These are phyloP conservation scores for Ennomos erosarius DNA, from an alignment of 2,888 invertebrate species.

Conservation along the genomic window DNA sequence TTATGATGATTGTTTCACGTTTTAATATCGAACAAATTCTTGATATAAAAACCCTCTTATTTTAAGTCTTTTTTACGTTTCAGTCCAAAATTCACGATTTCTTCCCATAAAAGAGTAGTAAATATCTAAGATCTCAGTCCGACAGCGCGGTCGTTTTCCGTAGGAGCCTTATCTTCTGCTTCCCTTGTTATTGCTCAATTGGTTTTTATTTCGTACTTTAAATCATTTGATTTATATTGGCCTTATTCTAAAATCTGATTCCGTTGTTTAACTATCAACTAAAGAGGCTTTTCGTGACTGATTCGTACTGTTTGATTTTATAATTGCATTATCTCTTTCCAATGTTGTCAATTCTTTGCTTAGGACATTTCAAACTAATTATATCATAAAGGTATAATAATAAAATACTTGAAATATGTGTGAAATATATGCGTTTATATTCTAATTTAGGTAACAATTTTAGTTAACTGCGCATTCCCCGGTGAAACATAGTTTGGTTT, in stretches of 20 bases:
- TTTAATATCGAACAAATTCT: slow-evolving; percentile 26
- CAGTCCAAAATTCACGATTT: slow-evolving; percentile 33
- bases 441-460: neutral
- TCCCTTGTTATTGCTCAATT: slow-evolving; percentile 32
- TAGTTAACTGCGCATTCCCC: slow-evolving; percentile 6
- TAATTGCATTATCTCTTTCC: too few relatives aligned
- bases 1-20: slow-evolving; percentile 26
- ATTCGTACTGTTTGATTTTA: too few relatives aligned
- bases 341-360: too few relatives aligned
- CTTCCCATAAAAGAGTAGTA: slow-evolving; percentile 31
- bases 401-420: too few relatives aligned
- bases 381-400: too few relatives aligned
- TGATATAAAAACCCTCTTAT: slow-evolving; percentile 23
- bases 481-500: slow-evolving; percentile 27
- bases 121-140: slow-evolving; percentile 32
- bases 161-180: slow-evolving; percentile 31
- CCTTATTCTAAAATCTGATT: slow-evolving; percentile 21
- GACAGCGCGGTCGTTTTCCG: slow-evolving; percentile 30
- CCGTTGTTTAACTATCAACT: slow-evolving; percentile 5
- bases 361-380: too few relatives aligned
- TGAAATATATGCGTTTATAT: too few relatives aligned
- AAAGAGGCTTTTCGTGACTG: too few relatives aligned
- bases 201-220: slow-evolving; percentile 35
- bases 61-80: slow-evolving; percentile 21
- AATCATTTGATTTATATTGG: slow-evolving; percentile 31